These are phyloP conservation scores for Eleginops maclovinus DNA, from an alignment of 2,113 vertebrate species.

Conservation along the genomic window DNA sequence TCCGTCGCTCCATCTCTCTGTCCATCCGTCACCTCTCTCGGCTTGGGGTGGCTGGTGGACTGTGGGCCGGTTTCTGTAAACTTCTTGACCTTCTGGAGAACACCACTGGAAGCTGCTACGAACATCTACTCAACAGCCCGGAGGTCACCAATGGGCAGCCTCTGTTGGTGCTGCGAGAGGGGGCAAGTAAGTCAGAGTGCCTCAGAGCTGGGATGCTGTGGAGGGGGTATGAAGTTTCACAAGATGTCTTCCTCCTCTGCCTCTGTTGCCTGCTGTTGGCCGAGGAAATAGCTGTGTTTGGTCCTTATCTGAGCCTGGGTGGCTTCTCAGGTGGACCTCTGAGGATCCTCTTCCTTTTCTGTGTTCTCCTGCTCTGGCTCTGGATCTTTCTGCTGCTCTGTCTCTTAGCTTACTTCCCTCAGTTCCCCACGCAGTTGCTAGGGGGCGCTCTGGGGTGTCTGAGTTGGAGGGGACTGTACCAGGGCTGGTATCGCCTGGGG, in stretches of 20 bases:
- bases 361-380: constrained; percentile 86
- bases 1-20: constrained; percentile 83
- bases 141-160: constrained; percentile 61
- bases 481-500: constrained; percentile 87
- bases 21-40: constrained; percentile 87
- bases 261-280: constrained; percentile 90
- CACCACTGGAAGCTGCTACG: constrained; percentile 89
- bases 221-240: constrained; percentile 90
- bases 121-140: constrained; percentile 68
- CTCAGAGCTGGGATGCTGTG: constrained; percentile 86
- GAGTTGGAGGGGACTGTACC: constrained; percentile 91
- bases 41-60: constrained; percentile 83
- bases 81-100: constrained; percentile 87
- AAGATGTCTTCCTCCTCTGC: constrained; percentile 90
- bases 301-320: constrained; percentile 88
- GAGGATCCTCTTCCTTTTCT: constrained; percentile 90
- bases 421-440: constrained; percentile 88
- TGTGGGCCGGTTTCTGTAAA: constrained; percentile 86
- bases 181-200: constrained; percentile 84
- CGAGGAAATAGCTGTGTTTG: constrained; percentile 89
- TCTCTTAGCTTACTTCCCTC: constrained; percentile 88
- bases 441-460: constrained; percentile 89
- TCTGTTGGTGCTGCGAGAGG: constrained; percentile 84
- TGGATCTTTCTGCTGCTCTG: constrained; percentile 90
- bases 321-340: constrained; percentile 84